Base-by-base conservation (phyloP, 2,113 vertebrate species). In the Andinoacara biseriatus region DNA sequence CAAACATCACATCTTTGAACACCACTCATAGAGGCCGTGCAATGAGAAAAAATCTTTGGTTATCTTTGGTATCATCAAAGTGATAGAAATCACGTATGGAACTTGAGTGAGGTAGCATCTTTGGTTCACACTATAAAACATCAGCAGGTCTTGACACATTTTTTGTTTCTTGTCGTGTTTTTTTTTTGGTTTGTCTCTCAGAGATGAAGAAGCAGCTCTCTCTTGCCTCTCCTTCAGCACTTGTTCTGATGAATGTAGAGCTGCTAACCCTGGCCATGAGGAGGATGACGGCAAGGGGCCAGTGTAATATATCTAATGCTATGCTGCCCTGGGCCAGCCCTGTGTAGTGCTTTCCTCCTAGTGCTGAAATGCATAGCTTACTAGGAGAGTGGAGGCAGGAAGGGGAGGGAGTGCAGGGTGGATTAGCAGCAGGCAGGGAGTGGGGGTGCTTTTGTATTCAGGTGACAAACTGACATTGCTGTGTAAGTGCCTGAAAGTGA, bases 71-170 rank as follows among this genome's bases (percentile, higher is more conserved):
- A 98, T 99, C 97, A 96, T 98, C 97, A 97, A 96, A 94, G 97
- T 99, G 98, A 99, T 98, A 97, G 96, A 98, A 97, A 99, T 99
- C 97, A 99, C 97, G 87, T 97, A 97, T 98, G 97, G 97, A 98
- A 97, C 98, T 97, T 91, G 97, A 98, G 97, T 99, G 98, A 99
- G 98, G 98, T 99, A 99, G 98, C 97, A 95, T 99, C 98, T 99
- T 99, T 98, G 97, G 98, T 99, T 99, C 97, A 97, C 96, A 97
- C 97, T 97, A 97, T 97, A 98, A 94, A 98, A 98, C 96, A 97
- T 96, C 96, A 97, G 96, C 97, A 97, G 97, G 96, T 97, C 95
- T 97, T 96, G 96, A 97, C 96, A 96, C 94, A 84, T 94, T 95
- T 95, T 85, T 89, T 69, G 85, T 91, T 69, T 92, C 86, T 86